Conservation (phyloP, 2,113 vertebrate genomes). For the Deroptyus accipitrinus region DNA sequence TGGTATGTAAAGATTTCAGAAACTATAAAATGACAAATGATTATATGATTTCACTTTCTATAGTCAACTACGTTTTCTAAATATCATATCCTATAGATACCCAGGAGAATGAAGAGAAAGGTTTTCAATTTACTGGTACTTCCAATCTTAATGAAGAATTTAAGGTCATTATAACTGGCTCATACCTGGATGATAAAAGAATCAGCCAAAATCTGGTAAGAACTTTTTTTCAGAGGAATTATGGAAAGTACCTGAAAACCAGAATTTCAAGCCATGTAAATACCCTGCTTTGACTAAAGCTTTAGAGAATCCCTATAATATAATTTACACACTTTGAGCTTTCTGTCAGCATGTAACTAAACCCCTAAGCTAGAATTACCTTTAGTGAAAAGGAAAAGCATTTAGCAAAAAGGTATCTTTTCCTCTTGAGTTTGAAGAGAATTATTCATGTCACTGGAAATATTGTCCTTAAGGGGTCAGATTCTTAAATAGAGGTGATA, state of each 20-base stretch:
- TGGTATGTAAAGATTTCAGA: not conserved
- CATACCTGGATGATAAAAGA: not conserved
- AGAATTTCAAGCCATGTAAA: not conserved
- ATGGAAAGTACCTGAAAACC: not conserved
- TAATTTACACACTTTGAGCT: not conserved
- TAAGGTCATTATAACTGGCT: not conserved
- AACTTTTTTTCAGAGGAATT: not conserved
- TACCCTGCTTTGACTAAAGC: not conserved
- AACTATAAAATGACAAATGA: not conserved
- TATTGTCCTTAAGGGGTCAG: not conserved
- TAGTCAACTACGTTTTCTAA: not conserved
- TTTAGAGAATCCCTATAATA: not conserved
- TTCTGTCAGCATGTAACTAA: not conserved
- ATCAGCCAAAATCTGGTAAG: not conserved
- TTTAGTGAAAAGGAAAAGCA: not conserved
- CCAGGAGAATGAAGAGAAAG: not conserved
- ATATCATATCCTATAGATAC: not conserved
- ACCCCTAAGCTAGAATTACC: not conserved
- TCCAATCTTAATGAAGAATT: not conserved
- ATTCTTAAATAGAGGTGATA: not conserved
- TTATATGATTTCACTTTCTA: not conserved
- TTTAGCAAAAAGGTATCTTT: not conserved
- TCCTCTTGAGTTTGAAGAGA: not conserved
- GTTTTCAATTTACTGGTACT: not conserved
- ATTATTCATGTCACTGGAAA: not conserved